phyloP scores from a whole-genome alignment of 2,888 invertebrate genomes.

The Capitulum mitella region DNA sequence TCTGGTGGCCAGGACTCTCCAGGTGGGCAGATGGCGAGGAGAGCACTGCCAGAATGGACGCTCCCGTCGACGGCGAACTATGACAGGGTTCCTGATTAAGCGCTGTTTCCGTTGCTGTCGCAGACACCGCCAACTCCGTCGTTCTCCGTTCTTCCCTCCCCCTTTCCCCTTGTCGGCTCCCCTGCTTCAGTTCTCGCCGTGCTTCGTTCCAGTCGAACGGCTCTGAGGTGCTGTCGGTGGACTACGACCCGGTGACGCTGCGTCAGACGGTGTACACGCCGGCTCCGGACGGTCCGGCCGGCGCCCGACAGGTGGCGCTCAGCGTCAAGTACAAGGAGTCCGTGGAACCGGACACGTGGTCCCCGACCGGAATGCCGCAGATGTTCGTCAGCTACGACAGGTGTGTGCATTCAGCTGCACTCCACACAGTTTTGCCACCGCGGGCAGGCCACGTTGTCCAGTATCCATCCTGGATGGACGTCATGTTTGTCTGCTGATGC shows the following conservation, averaged over 20 bases:
- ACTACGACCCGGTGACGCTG: slow-evolving; percentile 22
- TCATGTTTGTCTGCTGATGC: no score
- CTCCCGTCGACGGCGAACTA: no score
- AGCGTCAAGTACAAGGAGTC: slow-evolving; percentile 22
- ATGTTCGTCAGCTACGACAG: slow-evolving; percentile 15
- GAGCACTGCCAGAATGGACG: no score
- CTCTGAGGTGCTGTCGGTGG: background rate
- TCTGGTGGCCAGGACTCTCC: background rate
- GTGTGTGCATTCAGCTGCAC: background rate
- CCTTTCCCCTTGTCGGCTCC: background rate
- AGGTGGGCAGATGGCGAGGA: no score
- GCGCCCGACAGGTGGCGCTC: background rate
- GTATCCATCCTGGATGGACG: no score
- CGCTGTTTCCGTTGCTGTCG: no score
- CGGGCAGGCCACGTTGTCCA: no score
- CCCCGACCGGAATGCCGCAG: background rate
- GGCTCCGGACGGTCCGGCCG: background rate
- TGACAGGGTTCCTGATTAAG: no score
- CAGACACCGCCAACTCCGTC: no score
- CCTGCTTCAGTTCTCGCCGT: no score
- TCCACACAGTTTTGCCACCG: no score
- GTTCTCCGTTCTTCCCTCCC: background rate
- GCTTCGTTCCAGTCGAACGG: background rate
- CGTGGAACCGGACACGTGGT: slow-evolving; percentile 11
- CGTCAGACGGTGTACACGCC: background rate